These are phyloP conservation scores for Novumbra hubbsi DNA, from an alignment of 2,797 vertebrate genomes.

Conservation along the genomic window DNA sequence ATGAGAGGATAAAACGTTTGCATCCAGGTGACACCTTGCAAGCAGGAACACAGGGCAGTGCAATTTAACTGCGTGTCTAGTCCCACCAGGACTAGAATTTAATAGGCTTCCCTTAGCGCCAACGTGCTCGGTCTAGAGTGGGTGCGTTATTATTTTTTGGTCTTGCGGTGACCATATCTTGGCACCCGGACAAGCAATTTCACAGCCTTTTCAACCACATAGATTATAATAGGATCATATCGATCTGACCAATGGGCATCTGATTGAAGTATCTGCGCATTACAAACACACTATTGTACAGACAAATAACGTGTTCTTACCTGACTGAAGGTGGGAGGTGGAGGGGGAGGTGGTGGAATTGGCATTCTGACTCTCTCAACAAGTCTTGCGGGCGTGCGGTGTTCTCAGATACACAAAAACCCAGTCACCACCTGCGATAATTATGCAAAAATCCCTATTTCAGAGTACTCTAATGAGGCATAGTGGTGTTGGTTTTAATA, in stretches of 20 bases:
- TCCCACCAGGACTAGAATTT: too few relatives aligned
- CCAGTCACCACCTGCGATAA: not conserved
- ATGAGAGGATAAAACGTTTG: not conserved
- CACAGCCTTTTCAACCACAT: too few relatives aligned
- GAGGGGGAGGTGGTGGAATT: conserved; percentile 83
- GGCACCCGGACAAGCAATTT: too few relatives aligned
- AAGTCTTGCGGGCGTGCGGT: not conserved
- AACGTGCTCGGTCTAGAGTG: too few relatives aligned
- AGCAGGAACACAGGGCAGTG: not conserved
- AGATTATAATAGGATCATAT: not conserved
- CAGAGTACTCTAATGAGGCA: not conserved
- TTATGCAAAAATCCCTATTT: not conserved
- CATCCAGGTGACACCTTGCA: not conserved
- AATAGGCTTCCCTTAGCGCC: too few relatives aligned
- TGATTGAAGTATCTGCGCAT: too few relatives aligned
- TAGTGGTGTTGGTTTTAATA: not conserved
- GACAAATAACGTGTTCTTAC: conserved; percentile 57
- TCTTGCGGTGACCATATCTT: too few relatives aligned
- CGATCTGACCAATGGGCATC: too few relatives aligned
- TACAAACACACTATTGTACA: too few relatives aligned
- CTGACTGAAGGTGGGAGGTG: conserved; percentile 82
- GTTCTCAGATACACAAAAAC: not conserved
- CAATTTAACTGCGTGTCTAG: too few relatives aligned
- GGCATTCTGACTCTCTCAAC: conserved; percentile 77
- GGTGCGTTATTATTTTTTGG: too few relatives aligned